These are phyloP conservation scores for Brienomyrus brachyistius DNA, from an alignment of 2,113 vertebrate species.

Conservation along the genomic window DNA sequence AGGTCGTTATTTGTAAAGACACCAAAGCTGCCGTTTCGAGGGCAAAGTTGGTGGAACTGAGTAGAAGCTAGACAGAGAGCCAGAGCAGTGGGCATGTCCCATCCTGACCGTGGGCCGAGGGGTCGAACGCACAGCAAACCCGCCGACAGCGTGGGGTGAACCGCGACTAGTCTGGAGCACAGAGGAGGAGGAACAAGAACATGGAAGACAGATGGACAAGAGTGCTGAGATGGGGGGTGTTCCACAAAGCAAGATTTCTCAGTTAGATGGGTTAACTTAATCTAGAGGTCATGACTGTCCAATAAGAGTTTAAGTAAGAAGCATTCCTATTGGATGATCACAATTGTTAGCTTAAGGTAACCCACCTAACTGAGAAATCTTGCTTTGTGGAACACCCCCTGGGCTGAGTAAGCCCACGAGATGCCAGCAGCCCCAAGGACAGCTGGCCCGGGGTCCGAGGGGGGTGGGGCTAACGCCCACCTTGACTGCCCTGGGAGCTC, in stretches of 20 bases:
- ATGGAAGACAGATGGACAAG: background rate
- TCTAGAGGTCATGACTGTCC: background rate
- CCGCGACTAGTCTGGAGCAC: constrained; percentile 1
- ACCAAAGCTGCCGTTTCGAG: background rate
- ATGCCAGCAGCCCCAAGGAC: background rate
- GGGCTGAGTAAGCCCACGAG: background rate
- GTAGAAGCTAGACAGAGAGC: background rate
- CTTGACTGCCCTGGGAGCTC: constrained; percentile 65
- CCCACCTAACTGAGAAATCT: background rate
- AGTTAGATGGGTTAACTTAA: background rate
- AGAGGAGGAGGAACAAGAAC: constrained; percentile 11
- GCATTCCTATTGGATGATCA: background rate
- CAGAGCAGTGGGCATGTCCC: background rate
- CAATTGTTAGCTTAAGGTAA: background rate
- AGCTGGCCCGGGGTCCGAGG: constrained; percentile 1
- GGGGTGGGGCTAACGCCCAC: constrained; percentile 50
- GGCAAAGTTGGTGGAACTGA: background rate
- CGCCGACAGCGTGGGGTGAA: background rate
- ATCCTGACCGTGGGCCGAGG: background rate
- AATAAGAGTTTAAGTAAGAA: background rate
- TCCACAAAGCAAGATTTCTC: background rate
- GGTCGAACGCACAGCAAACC: background rate
- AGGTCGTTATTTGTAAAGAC: background rate
- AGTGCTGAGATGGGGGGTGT: background rate
- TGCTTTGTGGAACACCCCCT: background rate